phyloP scores from a whole-genome alignment of 2,113 vertebrate species.

The Microcebus jonahi region DNA sequence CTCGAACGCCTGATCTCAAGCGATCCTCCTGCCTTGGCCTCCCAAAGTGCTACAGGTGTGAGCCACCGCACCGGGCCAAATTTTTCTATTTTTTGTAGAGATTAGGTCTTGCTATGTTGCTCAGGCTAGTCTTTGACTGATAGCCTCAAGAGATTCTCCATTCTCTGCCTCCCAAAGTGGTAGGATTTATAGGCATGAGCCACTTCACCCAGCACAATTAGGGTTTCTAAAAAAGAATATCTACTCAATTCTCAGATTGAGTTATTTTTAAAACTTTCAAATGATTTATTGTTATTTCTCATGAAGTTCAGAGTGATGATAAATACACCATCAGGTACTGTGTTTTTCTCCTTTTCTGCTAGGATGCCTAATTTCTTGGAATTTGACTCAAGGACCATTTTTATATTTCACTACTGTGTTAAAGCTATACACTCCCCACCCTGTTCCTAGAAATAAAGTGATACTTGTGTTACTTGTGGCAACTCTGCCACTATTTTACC shows the following conservation, averaged over 20 bases:
- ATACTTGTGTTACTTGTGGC: background rate
- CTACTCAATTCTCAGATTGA: background rate
- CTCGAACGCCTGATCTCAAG: no score
- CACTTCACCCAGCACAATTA: background rate
- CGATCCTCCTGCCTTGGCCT: no score
- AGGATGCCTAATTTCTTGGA: background rate
- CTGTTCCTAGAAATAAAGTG: background rate
- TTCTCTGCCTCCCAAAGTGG: background rate
- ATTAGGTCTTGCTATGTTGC: no score
- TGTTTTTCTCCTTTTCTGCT: background rate
- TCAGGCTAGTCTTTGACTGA: no score
- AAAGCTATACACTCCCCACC: background rate
- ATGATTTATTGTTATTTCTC: conserved; percentile 1
- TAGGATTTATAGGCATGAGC: background rate
- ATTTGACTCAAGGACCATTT: conserved; percentile 31
- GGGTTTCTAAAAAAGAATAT: background rate
- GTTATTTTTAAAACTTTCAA: background rate
- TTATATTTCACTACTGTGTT: background rate
- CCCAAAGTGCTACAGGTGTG: no score
- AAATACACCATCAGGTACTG: background rate
- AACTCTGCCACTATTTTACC: background rate
- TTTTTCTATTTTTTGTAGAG: no score
- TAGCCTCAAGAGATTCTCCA: no score
- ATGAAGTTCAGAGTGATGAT: background rate
- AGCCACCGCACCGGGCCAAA: no score